Base-by-base conservation (phyloP, 1,140 invertebrate species). In the Pemphigus obesinymphae region DNA sequence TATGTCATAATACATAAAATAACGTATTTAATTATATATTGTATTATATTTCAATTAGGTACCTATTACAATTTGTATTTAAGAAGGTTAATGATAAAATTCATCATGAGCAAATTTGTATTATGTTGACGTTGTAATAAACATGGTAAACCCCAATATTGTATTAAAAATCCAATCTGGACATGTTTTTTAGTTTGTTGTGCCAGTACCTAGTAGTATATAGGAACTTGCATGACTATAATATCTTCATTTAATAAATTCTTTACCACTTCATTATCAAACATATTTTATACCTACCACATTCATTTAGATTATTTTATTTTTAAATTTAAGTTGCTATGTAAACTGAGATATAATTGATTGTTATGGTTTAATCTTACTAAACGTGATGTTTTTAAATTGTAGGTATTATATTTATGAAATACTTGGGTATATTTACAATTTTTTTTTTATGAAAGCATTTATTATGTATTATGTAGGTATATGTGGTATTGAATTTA, bases 271-370 rank as follows among this genome's bases (percentile, higher is more conserved):
- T 15, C 0, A 37, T 70, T 43, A 70, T 70, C n/a, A 43, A 70
- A 43, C 23, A 70, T 43, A 40, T 43, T 40, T 68, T 15, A 40
- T 5, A 63, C 37, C 2, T 5, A 63, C 37, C 2, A 26, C 37
- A 68, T 68, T 43, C 11, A 68, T 70, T 43, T 45, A 70, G 37
- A 70, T 70, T 70, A 70, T 23, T 70, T 43, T 70, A 43, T 55
- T 55, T 55, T 26, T 8, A 26, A 23, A 45, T 26, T 29, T 70
- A 17, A 70, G 26, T 20, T 70, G 15, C 13, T 45, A 43, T 29
- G 23, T 45, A 17, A 45, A 70, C 5, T 15, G 40, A 29, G 2
- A 45, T 13, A 45, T 43, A 45, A 13, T 43, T 70, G 45, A 45
- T 15, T 45, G 23, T 70, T 70, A 45, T 45, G 37, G 1, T 45